These are phyloP conservation scores for Dinoponera quadriceps DNA, from an alignment of 1,140 invertebrate species.

Conservation along the genomic window DNA sequence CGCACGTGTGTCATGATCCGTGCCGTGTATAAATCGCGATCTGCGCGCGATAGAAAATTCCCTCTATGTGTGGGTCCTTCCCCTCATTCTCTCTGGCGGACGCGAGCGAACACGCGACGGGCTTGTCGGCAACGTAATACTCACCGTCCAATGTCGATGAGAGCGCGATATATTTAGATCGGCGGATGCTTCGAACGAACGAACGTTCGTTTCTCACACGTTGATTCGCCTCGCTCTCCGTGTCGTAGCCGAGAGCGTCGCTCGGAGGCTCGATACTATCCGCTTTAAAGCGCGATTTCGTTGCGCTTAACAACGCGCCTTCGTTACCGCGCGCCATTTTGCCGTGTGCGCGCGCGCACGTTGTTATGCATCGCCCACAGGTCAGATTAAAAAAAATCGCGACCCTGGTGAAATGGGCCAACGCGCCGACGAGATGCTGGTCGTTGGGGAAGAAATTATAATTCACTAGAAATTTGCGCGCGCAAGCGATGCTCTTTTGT, in stretches of 20 bases:
- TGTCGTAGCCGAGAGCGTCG: neutral
- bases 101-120: constrained; percentile 28
- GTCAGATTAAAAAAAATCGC: constrained; percentile 50
- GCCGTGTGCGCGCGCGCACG: constrained; percentile 1
- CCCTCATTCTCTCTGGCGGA: too few relatives aligned
- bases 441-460: neutral
- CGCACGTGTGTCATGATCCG: constrained; percentile 44
- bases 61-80: neutral
- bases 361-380: constrained; percentile 23
- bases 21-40: constrained; percentile 31
- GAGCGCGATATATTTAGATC: constrained; percentile 55
- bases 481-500: too few relatives aligned
- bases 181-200: neutral
- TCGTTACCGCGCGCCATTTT: constrained; percentile 62
- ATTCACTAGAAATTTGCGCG: constrained; percentile 28
- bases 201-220: constrained; percentile 32
- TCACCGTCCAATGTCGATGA: constrained; percentile 39
- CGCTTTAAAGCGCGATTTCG: constrained; percentile 63
- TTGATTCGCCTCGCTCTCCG: neutral
- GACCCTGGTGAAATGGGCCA: constrained; percentile 28
- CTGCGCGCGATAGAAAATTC: constrained; percentile 24
- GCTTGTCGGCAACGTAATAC: constrained; percentile 25
- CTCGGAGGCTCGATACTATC: constrained; percentile 31
- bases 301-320: constrained; percentile 58
- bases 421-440: neutral